Base-by-base conservation (phyloP, 2,797 vertebrate genomes). In the Stomatorhinus walkeri region DNA sequence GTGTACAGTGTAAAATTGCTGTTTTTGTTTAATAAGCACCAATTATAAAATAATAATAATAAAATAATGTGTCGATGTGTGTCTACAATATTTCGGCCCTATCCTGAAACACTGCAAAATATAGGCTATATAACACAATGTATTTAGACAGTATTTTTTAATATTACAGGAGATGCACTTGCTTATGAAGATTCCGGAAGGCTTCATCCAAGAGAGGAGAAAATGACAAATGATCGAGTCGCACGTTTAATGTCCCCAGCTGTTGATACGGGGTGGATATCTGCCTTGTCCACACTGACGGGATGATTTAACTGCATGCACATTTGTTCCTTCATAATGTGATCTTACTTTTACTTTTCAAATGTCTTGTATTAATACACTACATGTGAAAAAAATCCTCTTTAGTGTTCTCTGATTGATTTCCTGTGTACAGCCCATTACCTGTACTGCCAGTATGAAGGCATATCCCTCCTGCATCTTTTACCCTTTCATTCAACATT, bases 101-200 rank as follows among this genome's bases (percentile, higher is more conserved):
- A 72, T 32, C 64, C 4, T 28, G 12, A 14, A 36, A 36, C 28
- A n/a, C 6, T 43, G 28, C 36, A 43, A 79, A 43, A 79, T 3
- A 7, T n/a, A n/a, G 36, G 36, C 28, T 19, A 43, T n/a, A 79
- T 79, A 43, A 19, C 16, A 19, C 16, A 79, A 49, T 49, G 46
- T 84, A 84, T 84, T 28, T 51, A 49, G 59, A 32, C 85, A 9
- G 19, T 56, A 64, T 52, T 85, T 86, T 86, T 61, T 12, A 40
- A 87, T 87, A 83, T 90, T 87, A 56, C 88, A 93, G 91, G 91
- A 90, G 16, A 88, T 46, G 2, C 88, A 85, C 43, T 87, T 90
- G 36, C 59, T 91, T 28, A 56, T 90, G 72, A 92, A 91, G 90
- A 88, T 92, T 87, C 89, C 91, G 72, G 91, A 91, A 90, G 88